Conservation (phyloP, 2,797 vertebrate genomes). For the Podarcis lilfordi region DNA sequence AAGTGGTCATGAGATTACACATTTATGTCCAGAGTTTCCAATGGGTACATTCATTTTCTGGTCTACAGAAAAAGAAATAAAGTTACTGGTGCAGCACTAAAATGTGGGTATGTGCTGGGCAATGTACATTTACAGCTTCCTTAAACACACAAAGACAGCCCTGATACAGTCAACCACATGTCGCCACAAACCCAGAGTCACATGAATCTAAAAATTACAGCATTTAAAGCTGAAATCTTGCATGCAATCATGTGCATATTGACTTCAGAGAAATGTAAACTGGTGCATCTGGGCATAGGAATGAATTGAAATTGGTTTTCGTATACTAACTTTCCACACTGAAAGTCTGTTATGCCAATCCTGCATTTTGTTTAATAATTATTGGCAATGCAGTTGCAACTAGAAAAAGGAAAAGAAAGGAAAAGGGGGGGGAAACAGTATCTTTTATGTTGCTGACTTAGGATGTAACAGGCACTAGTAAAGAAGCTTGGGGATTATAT, state of each 20-base stretch:
- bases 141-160: background rate
- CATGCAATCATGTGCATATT: background rate
- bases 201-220: background rate
- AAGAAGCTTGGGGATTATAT: constrained; percentile 15
- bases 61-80: background rate
- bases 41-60: background rate
- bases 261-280: constrained; percentile 15
- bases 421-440: too few relatives aligned
- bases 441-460: background rate
- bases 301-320: background rate
- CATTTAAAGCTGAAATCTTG: background rate
- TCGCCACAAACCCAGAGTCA: background rate
- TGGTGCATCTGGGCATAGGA: background rate
- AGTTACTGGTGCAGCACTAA: background rate
- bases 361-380: constrained; percentile 22
- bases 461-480: background rate
- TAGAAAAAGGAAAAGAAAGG: too few relatives aligned
- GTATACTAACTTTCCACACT: constrained; percentile 15
- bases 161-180: background rate
- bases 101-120: background rate
- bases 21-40: background rate
- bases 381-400: background rate
- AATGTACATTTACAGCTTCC: background rate
- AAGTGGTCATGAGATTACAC: background rate
- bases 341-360: constrained; percentile 10